Base-by-base conservation (phyloP, 2,888 invertebrate species). In the Monopis laevigella region DNA sequence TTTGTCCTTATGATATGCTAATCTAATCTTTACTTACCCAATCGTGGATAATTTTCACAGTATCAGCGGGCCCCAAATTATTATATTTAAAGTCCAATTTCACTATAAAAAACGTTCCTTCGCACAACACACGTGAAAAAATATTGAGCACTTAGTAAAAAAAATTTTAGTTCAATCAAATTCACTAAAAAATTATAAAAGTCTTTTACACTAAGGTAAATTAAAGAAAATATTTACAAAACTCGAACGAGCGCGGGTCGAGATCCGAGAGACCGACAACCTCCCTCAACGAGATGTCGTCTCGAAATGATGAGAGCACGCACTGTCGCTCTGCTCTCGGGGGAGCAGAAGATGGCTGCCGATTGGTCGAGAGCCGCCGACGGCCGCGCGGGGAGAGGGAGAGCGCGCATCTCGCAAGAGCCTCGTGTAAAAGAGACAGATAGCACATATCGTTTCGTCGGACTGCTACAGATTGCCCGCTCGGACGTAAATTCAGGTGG, bases 11-110 rank as follows among this genome's bases (percentile, higher is more conserved):
- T 32, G n/a, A 7, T 32, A 32, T 32, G 32, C 32, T 32, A 32
- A 80, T 78, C 75, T 78, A 74, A 80, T 80, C 78, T 56, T 71
- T 52, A 68, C 80, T 80, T 64, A 80, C 80, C 80, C 73, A 78
- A 80, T 80, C 69, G 71, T 78, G 78, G 72, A 75, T 74, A 68
- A 69, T 72, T 72, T 70, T 68, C 56, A 63, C 68, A 69, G 64
- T 75, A 78, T 72, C 77, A 64, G 64, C 59, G 58, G 52, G 57
- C 59, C 60, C 59, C 63, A 56, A 65, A 59, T 21, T 21, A 51
- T 51, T 50, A 51, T 59, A 54, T 54, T 50, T 58, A 70, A 65
- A 65, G 72, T 72, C 70, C 74, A 65, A 62, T 53, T 49, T 54
- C 56, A 59, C 60, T 56, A 6, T 38, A 13, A 55, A 58, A 53